Percentiles rank a stretch among this genome's conserved stretches.
phyloP scores from a whole-genome alignment of 2,797 vertebrate species.

The Etheostoma perlongum region DNA sequence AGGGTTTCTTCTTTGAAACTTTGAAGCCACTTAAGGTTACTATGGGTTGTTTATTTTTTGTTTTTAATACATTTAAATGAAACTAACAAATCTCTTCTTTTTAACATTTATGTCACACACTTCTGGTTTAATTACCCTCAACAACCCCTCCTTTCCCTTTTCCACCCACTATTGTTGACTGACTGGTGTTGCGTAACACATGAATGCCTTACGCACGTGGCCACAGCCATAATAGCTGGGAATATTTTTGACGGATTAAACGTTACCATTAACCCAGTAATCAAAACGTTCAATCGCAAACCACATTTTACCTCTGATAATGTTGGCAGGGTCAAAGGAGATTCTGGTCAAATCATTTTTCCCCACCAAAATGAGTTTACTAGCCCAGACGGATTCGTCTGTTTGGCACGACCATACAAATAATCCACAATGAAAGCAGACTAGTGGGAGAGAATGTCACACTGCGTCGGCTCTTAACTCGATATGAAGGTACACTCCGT shows the following conservation, averaged over 20 bases:
- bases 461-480: neutral
- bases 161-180: conserved; percentile 66
- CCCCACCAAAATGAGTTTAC: neutral
- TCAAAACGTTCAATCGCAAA: neutral
- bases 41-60: neutral
- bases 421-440: conserved; percentile 3
- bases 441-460: neutral
- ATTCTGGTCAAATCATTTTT: neutral
- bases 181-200: conserved; percentile 73
- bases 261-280: conserved; percentile 16
- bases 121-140: conserved; percentile 42
- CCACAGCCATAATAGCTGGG: conserved; percentile 55
- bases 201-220: conserved; percentile 73
- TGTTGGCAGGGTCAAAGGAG: neutral
- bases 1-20: neutral
- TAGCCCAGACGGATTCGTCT: conserved; percentile 9
- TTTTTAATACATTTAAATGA: neutral
- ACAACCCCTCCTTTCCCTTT: conserved; percentile 31
- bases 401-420: neutral
- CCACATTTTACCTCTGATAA: neutral
- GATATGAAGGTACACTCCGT: neutral
- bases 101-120: neutral
- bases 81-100: neutral
- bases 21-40: neutral
- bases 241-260: conserved; percentile 51